Percentiles rank a stretch among this genome's conserved stretches.
Evolutionary conservation across 2,797 vertebrate species (phyloP).

Genomic region (Monodelphis domestica): DNA sequence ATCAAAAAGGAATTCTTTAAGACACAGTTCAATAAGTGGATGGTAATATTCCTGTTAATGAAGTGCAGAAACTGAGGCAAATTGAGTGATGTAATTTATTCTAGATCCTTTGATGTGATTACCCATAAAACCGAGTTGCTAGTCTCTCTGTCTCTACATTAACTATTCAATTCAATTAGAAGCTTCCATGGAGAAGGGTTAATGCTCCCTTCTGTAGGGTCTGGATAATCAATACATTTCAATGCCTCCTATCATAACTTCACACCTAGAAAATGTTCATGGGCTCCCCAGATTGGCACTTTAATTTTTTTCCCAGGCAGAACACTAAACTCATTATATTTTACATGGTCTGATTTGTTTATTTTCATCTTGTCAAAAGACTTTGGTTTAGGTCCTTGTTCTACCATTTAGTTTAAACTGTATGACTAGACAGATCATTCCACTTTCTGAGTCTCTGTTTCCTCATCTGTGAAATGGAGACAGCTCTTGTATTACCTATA

Average conservation of each 20-base stretch:
- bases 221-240: neutral
- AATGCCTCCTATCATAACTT: neutral
- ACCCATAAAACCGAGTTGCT: neutral
- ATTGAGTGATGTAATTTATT: neutral
- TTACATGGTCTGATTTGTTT: neutral
- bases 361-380: neutral
- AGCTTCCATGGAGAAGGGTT: neutral
- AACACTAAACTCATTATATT: neutral
- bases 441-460: neutral
- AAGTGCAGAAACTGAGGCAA: slow-evolving; percentile 2
- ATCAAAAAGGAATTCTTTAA: neutral
- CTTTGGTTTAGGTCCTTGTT: neutral
- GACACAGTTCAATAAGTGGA: neutral
- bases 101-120: neutral
- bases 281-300: too few species aligned
- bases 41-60: neutral
- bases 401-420: neutral
- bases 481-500: neutral
- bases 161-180: neutral
- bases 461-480: neutral
- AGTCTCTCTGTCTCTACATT: neutral
- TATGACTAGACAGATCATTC: neutral
- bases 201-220: neutral
- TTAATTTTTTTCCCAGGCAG: neutral
- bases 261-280: rapidly evolving